Evolutionary conservation across 2,888 invertebrate species (phyloP).

Genomic region (Pachliopta kotzebuea): DNA sequence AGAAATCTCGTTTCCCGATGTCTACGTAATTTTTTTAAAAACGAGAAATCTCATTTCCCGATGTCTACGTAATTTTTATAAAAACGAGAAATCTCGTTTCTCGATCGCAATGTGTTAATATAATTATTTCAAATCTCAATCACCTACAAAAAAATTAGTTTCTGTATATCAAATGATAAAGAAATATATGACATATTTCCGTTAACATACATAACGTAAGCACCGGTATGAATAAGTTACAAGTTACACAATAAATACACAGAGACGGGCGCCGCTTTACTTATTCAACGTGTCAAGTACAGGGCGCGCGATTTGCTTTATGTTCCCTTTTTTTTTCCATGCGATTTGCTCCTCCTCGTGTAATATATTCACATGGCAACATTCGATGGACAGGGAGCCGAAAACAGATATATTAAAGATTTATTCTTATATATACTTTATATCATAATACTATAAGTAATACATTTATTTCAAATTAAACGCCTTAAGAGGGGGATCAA

Average conservation of each 20-base stretch:
- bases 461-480: too few relatives aligned
- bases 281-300: conserved; percentile 27
- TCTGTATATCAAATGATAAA: not conserved
- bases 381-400: conserved; percentile 6
- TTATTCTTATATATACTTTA: too few relatives aligned
- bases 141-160: too few relatives aligned
- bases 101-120: too few relatives aligned
- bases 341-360: conserved; percentile 19
- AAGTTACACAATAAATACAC: conserved; percentile 19
- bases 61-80: too few relatives aligned
- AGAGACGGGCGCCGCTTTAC: conserved; percentile 9
- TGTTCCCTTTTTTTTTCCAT: conserved; percentile 12
- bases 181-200: not conserved
- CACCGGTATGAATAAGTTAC: conserved; percentile 17
- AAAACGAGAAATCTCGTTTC: too few relatives aligned
- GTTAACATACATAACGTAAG: not conserved
- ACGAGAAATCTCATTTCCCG: too few relatives aligned
- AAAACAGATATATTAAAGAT: not conserved
- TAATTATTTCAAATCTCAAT: too few relatives aligned
- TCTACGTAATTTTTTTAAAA: too few relatives aligned
- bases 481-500: too few relatives aligned
- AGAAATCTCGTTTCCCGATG: too few relatives aligned
- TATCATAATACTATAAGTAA: too few relatives aligned
- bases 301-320: conserved; percentile 12
- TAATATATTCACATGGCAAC: conserved; percentile 19